These are phyloP conservation scores for Smutsia gigantea DNA, from an alignment of 2,797 vertebrate species.

Conservation along the genomic window DNA sequence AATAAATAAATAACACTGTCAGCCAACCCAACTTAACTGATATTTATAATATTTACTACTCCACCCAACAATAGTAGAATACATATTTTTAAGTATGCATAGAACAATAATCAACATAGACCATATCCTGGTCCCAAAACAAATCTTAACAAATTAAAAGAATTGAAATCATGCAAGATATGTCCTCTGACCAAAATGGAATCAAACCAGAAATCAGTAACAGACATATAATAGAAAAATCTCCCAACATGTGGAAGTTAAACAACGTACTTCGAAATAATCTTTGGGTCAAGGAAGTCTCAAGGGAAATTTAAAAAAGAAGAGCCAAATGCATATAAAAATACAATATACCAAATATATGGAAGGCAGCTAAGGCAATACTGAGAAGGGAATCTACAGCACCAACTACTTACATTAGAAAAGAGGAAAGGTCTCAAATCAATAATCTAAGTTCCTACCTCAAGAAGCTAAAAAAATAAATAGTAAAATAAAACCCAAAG, in stretches of 20 bases:
- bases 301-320: not conserved
- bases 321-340: not conserved
- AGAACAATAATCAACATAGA: not conserved
- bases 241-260: not conserved
- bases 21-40: not conserved
- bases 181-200: not conserved
- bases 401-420: not conserved
- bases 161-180: not conserved
- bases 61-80: not conserved
- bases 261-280: not conserved
- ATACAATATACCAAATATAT: not conserved
- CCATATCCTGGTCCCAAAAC: not conserved
- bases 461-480: not conserved
- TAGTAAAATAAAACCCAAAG: not conserved
- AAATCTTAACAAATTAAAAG: not conserved
- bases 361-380: not conserved
- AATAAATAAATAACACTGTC: not conserved
- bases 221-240: not conserved
- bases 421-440: not conserved
- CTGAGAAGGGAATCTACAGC: not conserved
- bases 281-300: not conserved
- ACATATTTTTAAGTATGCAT: not conserved
- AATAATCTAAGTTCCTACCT: not conserved
- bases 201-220: not conserved
- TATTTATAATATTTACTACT: not conserved